Evolutionary conservation across 2,888 invertebrate species (phyloP).

Genomic region (Cyclophora albipunctata): DNA sequence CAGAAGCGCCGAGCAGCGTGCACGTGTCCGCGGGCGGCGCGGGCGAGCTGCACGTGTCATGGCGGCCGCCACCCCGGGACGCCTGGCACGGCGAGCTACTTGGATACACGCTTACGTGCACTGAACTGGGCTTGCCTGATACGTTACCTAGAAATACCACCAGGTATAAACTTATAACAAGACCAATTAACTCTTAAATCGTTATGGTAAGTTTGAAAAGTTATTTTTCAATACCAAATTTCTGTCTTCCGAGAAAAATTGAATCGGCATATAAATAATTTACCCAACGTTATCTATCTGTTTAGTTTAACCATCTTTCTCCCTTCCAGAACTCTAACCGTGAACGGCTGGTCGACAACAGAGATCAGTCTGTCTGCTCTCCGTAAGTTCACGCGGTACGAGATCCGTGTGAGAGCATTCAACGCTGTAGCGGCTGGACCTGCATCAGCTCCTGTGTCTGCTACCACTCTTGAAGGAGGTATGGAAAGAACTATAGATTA

Average conservation of each 20-base stretch:
- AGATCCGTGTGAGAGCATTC: constrained; percentile 85
- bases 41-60: constrained; percentile 82
- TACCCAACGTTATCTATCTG: no score
- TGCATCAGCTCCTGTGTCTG: constrained; percentile 79
- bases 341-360: constrained; percentile 82
- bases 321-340: constrained; percentile 64
- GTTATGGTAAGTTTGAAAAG: no score
- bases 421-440: constrained; percentile 88
- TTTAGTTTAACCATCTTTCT: neutral
- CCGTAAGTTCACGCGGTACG: constrained; percentile 86
- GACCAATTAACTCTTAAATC: no score
- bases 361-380: constrained; percentile 79
- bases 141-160: constrained; percentile 44
- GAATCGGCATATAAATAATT: no score
- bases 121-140: constrained; percentile 73
- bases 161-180: constrained; percentile 28
- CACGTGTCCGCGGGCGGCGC: constrained; percentile 80
- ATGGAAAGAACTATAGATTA: constrained; percentile 3
- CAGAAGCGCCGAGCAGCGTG: constrained; percentile 81
- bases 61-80: constrained; percentile 83
- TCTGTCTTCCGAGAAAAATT: no score
- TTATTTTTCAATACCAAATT: no score
- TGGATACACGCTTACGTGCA: constrained; percentile 83
- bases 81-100: constrained; percentile 84
- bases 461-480: constrained; percentile 84